Evolutionary conservation across 2,113 vertebrate species (phyloP), one percentile per base, ranked within the genome.

Genomic region (Pontoporia blainvillei): DNA sequence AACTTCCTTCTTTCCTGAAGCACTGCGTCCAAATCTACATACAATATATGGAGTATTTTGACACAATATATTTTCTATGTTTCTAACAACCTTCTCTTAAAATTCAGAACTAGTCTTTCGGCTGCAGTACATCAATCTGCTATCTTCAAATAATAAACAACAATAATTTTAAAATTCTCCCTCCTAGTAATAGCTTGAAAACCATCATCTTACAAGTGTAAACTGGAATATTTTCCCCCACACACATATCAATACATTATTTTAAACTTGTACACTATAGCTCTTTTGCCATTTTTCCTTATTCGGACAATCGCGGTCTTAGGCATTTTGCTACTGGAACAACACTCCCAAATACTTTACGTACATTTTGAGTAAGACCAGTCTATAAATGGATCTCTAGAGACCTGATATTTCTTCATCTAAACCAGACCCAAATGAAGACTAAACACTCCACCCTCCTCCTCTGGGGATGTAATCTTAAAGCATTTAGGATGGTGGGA

Each of bases 351-450:
- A 87, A 81, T 27, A 82, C 25, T 34, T 72, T 52, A 79, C 8
- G 3, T 41, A 52, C 29, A 85, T 61, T 87, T 71, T 81, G 84
- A 75, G 27, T 29, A 93, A 67, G 67, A 78, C 46, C 6, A 13
- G 7, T 64, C 54, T 90, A 84, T 59, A 93, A 96, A 62, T 11
- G n/a, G 44, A 36, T 46, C 69, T 79, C 64, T 44, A 29, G 46
- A 93, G 86, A 93, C 73, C 57, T 96, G 90, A 36, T 0, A 73
- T 57, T 75, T 86, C 62, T 78, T 83, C 79, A 86, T 67, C 81
- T 95, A 92, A 95, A 95, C 41, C 57, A 79, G 64, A 83, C 29
- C 36, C 75, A 92, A 87, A 90, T 69, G 36, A 95, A 90, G 76
- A 90, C 25, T 64, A 46, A 91, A 76, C 25, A 39, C 23, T 20